Evolutionary conservation across 92 coral and sea anemone species (phyloP), one percentile per base, ranked within the genome.

Genomic region (Plumapathes pennacea): DNA sequence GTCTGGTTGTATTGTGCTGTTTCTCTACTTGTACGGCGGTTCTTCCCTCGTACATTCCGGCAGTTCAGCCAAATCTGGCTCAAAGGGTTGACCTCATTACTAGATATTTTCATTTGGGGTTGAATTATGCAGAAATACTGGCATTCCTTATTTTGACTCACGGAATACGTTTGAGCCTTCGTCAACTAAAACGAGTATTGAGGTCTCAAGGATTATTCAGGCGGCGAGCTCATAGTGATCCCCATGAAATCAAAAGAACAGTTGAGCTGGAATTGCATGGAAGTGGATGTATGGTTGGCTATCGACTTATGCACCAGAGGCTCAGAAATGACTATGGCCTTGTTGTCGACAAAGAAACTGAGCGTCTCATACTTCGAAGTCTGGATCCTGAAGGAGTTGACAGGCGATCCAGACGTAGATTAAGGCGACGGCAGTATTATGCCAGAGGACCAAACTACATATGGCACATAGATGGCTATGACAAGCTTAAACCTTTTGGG

Each of bases 401-500:
- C 40, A 47, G n/a, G 17, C 41, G 83, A 45, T 56, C 50, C 21
- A 20, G 34, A 9, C 69, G 66, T 53, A 65, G 67, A 40, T 39
- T 39, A 23, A 25, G 64, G 18, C 9, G 80, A 45, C n/a, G 71
- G 29, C 27, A 23, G 32, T 77, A 67, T 41, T 7, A 38, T 15
- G 19, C 70, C 9, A 61, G 62, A 63, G 84, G 84, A 0, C 84
- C 78, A 0, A 77, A 77, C 25, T 69, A 69, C 29, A 32, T 69
- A 31, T 78, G 78, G 85, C 81, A 74, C 14, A 43, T 56, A 0
- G 81, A 74, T 30, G 72, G 66, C 3, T 72, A 72, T 31, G 80
- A 72, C 10, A 62, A 72, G 23, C 64, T 72, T 0, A 72, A 53
- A 54, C 72, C 73, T 6, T 74, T 28, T 12, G 67, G 81, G 1